Evolutionary conservation across 1,140 invertebrate genomes (phyloP).

Genomic region (Monomorium pharaonis): DNA sequence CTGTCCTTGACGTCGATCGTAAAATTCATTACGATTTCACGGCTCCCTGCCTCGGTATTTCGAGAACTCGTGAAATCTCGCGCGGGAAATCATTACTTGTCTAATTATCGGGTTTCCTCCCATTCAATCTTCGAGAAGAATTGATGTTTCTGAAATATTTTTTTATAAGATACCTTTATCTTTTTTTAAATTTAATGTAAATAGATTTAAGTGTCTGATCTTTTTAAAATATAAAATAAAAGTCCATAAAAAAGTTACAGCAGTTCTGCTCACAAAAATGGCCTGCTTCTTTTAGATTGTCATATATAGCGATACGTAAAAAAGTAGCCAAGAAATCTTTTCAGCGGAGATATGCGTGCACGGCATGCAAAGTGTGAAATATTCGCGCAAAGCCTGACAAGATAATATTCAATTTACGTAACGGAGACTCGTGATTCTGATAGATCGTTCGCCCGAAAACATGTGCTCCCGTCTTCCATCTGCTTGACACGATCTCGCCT

Average conservation of each 20-base stretch:
- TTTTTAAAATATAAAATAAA: not conserved
- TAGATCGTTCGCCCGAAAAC: conserved; percentile 14
- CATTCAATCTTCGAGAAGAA: not conserved
- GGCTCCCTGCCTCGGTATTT: not conserved
- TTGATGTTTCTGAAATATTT: not conserved
- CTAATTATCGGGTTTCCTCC: not conserved
- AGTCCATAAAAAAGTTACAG: not conserved
- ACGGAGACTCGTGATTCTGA: not conserved
- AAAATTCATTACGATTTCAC: conserved; percentile 16
- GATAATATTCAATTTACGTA: conserved; percentile 29
- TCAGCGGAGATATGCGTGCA: not conserved
- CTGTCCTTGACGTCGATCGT: not conserved
- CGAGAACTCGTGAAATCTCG: not conserved
- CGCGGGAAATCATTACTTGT: not conserved
- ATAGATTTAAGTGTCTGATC: too few species aligned
- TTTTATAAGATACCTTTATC: too few species aligned
- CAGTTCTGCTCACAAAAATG: not conserved
- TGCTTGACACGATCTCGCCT: conserved; percentile 29
- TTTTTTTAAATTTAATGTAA: too few species aligned
- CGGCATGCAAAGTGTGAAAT: not conserved
- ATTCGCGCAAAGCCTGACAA: not conserved
- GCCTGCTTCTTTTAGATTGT: not conserved
- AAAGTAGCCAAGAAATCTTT: not conserved
- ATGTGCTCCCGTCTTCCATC: conserved; percentile 36
- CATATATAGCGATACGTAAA: not conserved